These are phyloP conservation scores for Neolamprologus brichardi DNA, from an alignment of 2,113 vertebrate genomes.

Conservation along the genomic window DNA sequence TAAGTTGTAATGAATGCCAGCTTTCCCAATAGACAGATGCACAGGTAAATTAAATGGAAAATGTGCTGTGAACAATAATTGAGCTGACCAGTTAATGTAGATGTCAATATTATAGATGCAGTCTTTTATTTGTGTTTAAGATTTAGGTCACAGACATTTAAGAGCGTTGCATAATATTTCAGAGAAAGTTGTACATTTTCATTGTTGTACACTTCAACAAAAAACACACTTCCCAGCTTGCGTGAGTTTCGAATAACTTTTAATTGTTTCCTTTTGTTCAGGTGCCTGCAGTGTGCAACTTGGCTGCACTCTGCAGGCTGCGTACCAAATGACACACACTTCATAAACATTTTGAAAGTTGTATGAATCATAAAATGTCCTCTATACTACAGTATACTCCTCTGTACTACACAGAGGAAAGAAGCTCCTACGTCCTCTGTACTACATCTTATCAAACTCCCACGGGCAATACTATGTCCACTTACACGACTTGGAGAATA, in stretches of 20 bases:
- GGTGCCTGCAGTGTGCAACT: neutral
- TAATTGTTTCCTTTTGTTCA: neutral
- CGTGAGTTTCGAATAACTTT: neutral
- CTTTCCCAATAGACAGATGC: neutral
- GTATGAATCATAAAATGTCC: neutral
- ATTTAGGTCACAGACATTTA: neutral
- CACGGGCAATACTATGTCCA: neutral
- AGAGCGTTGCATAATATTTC: neutral
- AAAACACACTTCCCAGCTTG: neutral
- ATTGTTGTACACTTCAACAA: neutral
- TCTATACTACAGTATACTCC: neutral
- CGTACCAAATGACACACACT: neutral
- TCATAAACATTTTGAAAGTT: neutral
- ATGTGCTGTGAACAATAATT: neutral
- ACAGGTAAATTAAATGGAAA: neutral
- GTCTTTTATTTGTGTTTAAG: neutral
- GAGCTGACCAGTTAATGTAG: neutral
- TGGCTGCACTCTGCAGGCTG: neutral
- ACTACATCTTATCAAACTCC: neutral
- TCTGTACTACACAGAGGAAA: neutral
- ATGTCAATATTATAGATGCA: neutral
- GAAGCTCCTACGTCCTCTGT: neutral
- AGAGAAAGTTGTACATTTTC: neutral
- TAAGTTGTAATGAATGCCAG: neutral
- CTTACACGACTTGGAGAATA: neutral